Evolutionary conservation across 2,797 vertebrate species (phyloP).

Genomic region (Dromococcyx pavoninus): DNA sequence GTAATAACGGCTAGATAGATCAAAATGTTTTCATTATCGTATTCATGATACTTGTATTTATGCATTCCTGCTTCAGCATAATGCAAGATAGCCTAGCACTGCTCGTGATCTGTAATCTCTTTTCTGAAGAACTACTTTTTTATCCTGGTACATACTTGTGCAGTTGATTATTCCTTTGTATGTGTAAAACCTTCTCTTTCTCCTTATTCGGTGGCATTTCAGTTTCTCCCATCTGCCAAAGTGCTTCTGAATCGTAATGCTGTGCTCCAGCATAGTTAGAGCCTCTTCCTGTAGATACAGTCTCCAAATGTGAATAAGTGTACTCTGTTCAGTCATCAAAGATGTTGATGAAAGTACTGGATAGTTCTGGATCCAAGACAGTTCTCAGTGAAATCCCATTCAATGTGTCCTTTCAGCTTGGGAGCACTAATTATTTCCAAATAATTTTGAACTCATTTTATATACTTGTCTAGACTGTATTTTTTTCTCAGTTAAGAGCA

Average conservation of each 20-base stretch:
- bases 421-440: neutral
- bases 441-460: neutral
- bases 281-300: neutral
- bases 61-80: neutral
- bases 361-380: neutral
- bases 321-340: neutral
- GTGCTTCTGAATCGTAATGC: neutral
- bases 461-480: neutral
- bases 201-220: neutral
- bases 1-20: neutral
- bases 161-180: neutral
- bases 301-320: neutral
- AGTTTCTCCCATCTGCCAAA: neutral
- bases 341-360: neutral
- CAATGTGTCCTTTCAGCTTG: neutral
- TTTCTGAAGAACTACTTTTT: neutral
- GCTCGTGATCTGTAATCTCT: neutral
- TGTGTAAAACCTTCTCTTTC: neutral
- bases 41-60: neutral
- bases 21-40: neutral
- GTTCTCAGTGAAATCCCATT: neutral
- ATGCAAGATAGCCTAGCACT: neutral
- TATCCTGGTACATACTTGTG: neutral
- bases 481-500: neutral
- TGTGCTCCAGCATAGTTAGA: neutral